Conservation (phyloP, 2,113 vertebrate species). For the Haemorhous mexicanus region DNA sequence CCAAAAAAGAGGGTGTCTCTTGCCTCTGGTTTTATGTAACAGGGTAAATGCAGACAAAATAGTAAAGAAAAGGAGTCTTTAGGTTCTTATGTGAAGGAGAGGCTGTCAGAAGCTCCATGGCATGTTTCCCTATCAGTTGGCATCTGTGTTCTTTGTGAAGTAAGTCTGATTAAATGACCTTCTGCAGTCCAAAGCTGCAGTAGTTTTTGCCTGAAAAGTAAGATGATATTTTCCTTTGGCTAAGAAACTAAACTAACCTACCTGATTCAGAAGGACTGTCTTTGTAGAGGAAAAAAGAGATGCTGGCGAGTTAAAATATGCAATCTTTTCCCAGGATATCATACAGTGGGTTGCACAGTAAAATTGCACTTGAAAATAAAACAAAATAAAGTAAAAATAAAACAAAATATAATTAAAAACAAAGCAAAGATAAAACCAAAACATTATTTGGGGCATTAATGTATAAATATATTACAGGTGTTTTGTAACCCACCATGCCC, state of each 20-base stretch:
- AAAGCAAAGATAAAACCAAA: background rate
- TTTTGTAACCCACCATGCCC: background rate
- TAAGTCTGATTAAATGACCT: background rate
- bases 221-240: background rate
- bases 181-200: background rate
- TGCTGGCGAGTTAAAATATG: background rate
- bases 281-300: background rate
- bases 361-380: background rate
- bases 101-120: background rate
- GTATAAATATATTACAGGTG: background rate
- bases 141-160: background rate
- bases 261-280: background rate
- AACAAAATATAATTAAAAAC: background rate
- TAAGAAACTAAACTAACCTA: background rate
- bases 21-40: background rate
- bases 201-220: background rate
- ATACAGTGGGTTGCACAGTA: background rate
- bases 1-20: too few species aligned
- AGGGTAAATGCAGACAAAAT: background rate
- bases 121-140: background rate
- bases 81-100: background rate
- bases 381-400: background rate
- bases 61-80: background rate
- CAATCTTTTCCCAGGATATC: background rate
- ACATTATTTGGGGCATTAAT: background rate